Evolutionary conservation across 2,797 vertebrate species (phyloP), one percentile per base, ranked within the genome.

Genomic region (Cossypha heuglini): DNA sequence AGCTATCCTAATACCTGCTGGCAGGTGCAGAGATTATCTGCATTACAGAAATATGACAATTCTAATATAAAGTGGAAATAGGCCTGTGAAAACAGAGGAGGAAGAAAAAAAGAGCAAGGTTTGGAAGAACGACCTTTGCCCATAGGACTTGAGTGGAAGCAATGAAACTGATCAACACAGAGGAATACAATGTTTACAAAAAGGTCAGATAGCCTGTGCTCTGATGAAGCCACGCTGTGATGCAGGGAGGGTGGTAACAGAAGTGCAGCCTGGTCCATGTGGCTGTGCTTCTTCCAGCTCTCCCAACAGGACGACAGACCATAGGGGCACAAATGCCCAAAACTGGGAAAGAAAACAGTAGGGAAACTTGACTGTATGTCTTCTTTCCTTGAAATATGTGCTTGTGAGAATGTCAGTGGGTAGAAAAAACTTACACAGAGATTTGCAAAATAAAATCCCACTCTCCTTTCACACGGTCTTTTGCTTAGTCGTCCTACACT

Each of bases 401-500:
- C 2, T 3, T 67, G 52, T 59, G 20, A 79, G 43, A 66, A 11
- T 37, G 16, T 37, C 51, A 28, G 22, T n/a, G 52, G 37, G 24
- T 22, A 86, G 58, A 67, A 77, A 6, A 20, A 88, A 67, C 26
- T 83, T 90, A 78, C 24, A 49, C 7, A 29, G 40, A 76, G 26
- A 73, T 77, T 71, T 80, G 55, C 40, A 38, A 59, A 77, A 55
- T 38, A 78, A 84, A 92, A 85, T 75, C 15, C 6, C 54, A 55
- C 45, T 83, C 24, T 15, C 14, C 22, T 80, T 86, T 90, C 64
- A 67, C 24, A 77, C 5, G 3, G n/a, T 67, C 26, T 83, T 85
- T 42, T 45, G 64, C 45, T 93, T 82, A 55, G 49, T 35, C 72
- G 88, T 93, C 69, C 61, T 80, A 74, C 38, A 40, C 25, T 83